Base-by-base conservation (phyloP, 92 coral and sea anemone genomes). In the Phymanthus crucifer region DNA sequence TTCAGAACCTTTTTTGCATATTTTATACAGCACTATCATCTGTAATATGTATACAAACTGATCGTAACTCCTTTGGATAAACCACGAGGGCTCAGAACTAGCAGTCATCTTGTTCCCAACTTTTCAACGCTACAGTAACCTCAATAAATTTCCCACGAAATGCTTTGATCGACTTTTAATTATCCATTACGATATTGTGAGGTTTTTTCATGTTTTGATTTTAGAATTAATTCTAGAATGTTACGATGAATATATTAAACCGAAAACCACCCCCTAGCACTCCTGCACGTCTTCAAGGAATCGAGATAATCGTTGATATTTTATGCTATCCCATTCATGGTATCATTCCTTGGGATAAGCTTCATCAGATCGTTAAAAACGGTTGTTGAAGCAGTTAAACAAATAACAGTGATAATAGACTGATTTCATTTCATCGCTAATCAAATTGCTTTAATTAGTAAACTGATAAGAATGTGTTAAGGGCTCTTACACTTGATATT, bases 401-500 rank as follows among this genome's bases (percentile, higher is more conserved):
- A 61, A 61, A 61, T 61, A 61, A 61, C 35, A 61, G 4, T 29
- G 68, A 61, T 61, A 61, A 29, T 61, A 34, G 33, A 61, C 36
- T 61, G 19, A 29, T 24, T 61, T 61, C 36, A 1, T 7, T 27
- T 61, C 68, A 27, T 2, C 19, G 18, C 68, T 61, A 27, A 61
- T 11, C 17, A 61, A 61, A 61, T 61, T 61, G 68, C 16, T 61
- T 61, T 61, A 61, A 61, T 61, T 61, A 61, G 11, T 61, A 61
- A 61, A 29, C 29, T 61, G 33, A 61, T 61, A 61, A 61, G 68
- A 61, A 27, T 8, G 10, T 61, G 68, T 61, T 3, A 29, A 61
- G 68, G 9, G 36, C 23, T 26, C 68, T 61, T 61, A 4, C 10
- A 12, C 17, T 24, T 2, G 68, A 61, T 61, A 61, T 61, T 61